These are phyloP conservation scores for Dasyurus viverrinus DNA, from an alignment of 2,113 vertebrate genomes.

Conservation along the genomic window DNA sequence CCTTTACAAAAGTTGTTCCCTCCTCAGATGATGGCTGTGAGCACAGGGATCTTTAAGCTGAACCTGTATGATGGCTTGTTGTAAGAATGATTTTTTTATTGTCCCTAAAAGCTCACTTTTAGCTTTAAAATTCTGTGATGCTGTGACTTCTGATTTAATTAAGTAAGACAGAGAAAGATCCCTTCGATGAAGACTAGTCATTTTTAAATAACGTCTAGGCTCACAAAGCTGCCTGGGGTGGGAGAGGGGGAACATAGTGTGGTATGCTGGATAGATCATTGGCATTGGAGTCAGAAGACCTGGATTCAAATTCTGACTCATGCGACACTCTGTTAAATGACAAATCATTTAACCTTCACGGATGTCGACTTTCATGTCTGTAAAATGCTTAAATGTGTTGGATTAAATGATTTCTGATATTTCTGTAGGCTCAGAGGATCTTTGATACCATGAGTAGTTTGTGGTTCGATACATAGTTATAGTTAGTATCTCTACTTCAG, in stretches of 20 bases:
- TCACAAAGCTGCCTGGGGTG: background rate
- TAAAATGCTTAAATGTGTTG: background rate
- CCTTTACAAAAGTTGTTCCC: no score
- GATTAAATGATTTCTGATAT: background rate
- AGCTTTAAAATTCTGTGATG: no score
- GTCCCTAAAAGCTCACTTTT: no score
- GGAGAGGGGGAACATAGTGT: background rate
- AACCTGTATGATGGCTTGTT: no score
- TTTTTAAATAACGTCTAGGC: background rate
- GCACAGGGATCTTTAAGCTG: no score
- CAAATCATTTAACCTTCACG: background rate
- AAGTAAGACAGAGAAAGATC: no score
- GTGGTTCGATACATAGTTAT: background rate
- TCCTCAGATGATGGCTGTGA: no score
- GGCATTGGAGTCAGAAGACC: background rate
- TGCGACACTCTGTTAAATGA: background rate
- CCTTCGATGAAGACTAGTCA: no score
- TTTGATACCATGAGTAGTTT: background rate
- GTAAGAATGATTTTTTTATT: no score
- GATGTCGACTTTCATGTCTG: background rate
- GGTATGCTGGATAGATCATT: background rate
- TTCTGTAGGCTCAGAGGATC: background rate
- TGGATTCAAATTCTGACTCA: background rate
- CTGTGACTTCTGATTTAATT: no score
- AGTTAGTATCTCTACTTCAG: background rate